Conservation (phyloP, 2,888 invertebrate species). For the Cactoblastis cactorum region DNA sequence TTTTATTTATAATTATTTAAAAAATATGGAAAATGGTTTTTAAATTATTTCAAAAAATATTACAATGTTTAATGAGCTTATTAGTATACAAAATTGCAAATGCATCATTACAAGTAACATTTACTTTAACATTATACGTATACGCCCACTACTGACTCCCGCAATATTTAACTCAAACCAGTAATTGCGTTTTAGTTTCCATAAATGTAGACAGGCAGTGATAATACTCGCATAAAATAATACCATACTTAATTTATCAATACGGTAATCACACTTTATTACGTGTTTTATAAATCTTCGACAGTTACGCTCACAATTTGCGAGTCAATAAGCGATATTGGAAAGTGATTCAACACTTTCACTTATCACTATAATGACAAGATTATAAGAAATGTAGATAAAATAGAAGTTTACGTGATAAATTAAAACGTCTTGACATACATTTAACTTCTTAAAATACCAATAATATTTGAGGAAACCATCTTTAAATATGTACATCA, state of each 20-base stretch:
- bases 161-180: background rate
- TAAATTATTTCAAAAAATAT: background rate
- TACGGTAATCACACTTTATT: background rate
- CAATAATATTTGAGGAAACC: no score
- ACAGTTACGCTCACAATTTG: background rate
- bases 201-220: background rate
- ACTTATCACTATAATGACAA: constrained; percentile 14
- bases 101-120: background rate
- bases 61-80: background rate
- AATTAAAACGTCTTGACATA: no score
- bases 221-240: background rate
- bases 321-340: constrained; percentile 28
- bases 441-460: no score
- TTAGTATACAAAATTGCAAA: background rate
- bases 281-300: background rate
- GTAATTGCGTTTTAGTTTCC: background rate
- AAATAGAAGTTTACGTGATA: background rate
- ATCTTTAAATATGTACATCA: no score
- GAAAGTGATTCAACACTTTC: constrained; percentile 38
- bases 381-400: background rate
- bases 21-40: background rate
- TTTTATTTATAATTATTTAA: background rate
- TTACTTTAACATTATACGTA: background rate
- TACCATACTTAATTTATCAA: background rate
- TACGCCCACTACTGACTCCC: background rate